A percentile compares a stretch with the other conserved stretches of the same genome.
Evolutionary conservation across 2,888 invertebrate genomes (phyloP).

Genomic region (Leptinotarsa peninsularis): DNA sequence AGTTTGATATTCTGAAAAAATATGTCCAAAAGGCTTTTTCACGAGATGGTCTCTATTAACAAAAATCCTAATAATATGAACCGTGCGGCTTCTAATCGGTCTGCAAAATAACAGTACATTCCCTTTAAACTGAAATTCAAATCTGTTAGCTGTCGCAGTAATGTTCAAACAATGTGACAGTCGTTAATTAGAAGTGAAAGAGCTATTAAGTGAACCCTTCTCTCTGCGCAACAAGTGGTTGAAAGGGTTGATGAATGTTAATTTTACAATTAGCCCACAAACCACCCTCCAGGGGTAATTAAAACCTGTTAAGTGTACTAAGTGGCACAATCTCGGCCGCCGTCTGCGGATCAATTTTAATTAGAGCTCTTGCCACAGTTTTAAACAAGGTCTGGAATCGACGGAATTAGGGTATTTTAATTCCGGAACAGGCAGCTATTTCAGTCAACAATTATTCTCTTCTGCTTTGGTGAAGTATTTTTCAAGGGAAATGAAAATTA

Average conservation of each 20-base stretch:
- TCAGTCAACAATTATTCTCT: slow-evolving; percentile 14
- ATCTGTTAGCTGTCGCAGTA: slow-evolving; percentile 47
- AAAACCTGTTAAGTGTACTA: slow-evolving; percentile 57
- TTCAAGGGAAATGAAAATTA: neutral
- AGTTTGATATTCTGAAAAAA: no score
- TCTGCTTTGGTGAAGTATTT: neutral
- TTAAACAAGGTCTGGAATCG: slow-evolving; percentile 33
- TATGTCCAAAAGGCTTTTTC: no score
- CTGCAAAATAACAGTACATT: slow-evolving; percentile 43
- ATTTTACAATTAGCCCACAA: slow-evolving; percentile 58
- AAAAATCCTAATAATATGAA: no score
- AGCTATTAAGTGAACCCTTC: slow-evolving; percentile 56
- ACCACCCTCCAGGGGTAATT: slow-evolving; percentile 56
- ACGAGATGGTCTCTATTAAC: no score
- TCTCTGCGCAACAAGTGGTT: slow-evolving; percentile 58
- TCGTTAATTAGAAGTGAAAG: slow-evolving; percentile 56
- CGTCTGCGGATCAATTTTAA: slow-evolving; percentile 44
- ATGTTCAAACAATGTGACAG: slow-evolving; percentile 55
- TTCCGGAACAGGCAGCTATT: slow-evolving; percentile 5
- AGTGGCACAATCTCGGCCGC: slow-evolving; percentile 49
- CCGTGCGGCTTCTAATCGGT: neutral
- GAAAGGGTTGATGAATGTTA: slow-evolving; percentile 58
- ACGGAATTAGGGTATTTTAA: slow-evolving; percentile 25
- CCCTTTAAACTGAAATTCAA: slow-evolving; percentile 43
- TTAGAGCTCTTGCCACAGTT: slow-evolving; percentile 43